Conservation (phyloP, 2,888 invertebrate genomes). For the Sympetrum striolatum region DNA sequence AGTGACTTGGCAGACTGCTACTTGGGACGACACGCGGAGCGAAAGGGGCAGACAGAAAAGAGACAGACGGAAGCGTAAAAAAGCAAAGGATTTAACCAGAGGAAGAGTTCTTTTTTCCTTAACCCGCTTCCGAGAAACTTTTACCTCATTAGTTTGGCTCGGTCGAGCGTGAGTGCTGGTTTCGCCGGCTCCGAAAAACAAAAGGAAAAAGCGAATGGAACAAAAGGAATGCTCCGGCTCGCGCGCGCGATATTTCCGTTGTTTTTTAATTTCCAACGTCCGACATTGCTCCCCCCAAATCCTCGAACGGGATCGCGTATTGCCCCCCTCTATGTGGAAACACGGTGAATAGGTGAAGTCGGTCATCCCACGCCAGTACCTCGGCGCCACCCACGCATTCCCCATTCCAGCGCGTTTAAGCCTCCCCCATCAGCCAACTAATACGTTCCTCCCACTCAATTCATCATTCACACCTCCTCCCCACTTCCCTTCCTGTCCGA, state of each 20-base stretch:
- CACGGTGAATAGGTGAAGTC: neutral
- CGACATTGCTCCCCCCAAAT: neutral
- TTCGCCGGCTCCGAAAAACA: neutral
- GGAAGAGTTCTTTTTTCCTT: neutral
- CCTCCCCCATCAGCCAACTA: neutral
- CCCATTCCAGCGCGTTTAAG: neutral
- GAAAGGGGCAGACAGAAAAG: neutral
- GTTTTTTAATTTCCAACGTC: neutral
- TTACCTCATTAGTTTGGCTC: constrained; percentile 13
- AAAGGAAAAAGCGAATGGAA: neutral
- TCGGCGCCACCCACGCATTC: neutral
- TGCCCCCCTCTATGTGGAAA: neutral
- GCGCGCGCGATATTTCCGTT: neutral
- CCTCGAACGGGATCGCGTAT: neutral
- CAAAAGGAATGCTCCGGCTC: neutral
- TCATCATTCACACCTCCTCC: neutral
- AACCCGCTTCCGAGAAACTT: neutral
- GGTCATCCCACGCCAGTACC: neutral
- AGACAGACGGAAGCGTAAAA: neutral
- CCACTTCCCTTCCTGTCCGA: neutral
- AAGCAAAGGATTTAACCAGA: neutral
- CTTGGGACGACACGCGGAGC: neutral
- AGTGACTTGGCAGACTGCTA: neutral
- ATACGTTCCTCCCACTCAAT: neutral
- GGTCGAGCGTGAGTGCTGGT: neutral